Base-by-base conservation (phyloP, 2,888 invertebrate species). In the Lysandra bellargus region DNA sequence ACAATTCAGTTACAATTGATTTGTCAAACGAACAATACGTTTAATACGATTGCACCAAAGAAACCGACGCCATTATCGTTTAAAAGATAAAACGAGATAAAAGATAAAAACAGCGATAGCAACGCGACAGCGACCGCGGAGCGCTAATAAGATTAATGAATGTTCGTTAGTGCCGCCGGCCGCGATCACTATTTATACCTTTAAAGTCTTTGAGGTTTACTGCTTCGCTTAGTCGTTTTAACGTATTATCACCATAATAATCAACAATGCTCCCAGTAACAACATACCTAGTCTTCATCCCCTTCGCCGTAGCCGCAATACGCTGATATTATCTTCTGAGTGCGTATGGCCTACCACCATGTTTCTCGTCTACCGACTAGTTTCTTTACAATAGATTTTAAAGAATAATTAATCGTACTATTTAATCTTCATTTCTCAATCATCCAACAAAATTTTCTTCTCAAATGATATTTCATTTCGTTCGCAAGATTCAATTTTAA, bases 91-190 rank as follows among this genome's bases (percentile, higher is more conserved):
- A 49, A 44, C 23, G 49, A 49, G 33, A n/a, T n/a, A 75, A 75
- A 75, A 53, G 30, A 75, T 49, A 49, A 30, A 49, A 53, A 49
- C 23, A 64, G 30, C 78, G 44, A 40, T 60, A 40, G 23, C 75
- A 30, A 75, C 49, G 53, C 12, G 69, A 49, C 49, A 49, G 49
- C 81, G 78, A 81, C 82, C 80, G 80, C 82, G 79, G 78, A 78
- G 75, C 79, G 80, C 81, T 80, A 80, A 82, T 80, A 80, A 80
- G 80, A 76, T 74, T 80, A 82, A 82, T 81, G 82, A 80, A 81
- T 80, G 79, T 82, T 82, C 81, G 81, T 82, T 82, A 80, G 81
- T 79, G 78, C 76, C 57, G 57, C 57, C 57, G 14, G 57, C 53
- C 64, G 73, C 79, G 79, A 73, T 77, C 78, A 40, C 73, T 78